Evolutionary conservation across 2,113 vertebrate species (phyloP).

Genomic region (Colius striatus): DNA sequence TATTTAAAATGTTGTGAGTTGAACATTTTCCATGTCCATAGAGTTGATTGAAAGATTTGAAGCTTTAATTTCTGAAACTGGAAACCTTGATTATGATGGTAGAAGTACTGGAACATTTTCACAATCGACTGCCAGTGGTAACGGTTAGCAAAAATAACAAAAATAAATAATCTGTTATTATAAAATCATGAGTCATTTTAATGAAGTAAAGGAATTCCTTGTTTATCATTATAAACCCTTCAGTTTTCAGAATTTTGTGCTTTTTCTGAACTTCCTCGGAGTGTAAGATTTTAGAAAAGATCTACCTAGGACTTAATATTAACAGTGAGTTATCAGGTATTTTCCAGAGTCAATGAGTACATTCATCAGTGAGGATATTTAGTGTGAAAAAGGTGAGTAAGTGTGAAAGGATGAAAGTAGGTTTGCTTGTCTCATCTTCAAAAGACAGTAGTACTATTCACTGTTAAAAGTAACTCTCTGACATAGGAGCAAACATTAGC

Average conservation of each 20-base stretch:
- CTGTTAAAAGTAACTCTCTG: background rate
- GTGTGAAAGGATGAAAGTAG: background rate
- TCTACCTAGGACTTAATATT: background rate
- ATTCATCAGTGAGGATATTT: background rate
- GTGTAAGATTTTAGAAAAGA: background rate
- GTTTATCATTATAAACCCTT: background rate
- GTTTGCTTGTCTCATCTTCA: background rate
- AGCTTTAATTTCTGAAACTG: background rate
- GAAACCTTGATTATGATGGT: background rate
- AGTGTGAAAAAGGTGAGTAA: background rate
- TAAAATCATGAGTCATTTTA: background rate
- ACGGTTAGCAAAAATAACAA: background rate
- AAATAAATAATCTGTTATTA: background rate
- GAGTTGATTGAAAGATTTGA: background rate
- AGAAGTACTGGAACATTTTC: background rate
- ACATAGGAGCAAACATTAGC: background rate
- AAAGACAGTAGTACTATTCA: background rate
- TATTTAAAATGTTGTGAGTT: constrained; percentile 1
- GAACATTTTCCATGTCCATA: background rate
- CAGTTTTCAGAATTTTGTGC: background rate
- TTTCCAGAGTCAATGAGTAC: background rate
- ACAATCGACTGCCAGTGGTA: background rate
- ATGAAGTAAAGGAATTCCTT: background rate
- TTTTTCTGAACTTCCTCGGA: background rate
- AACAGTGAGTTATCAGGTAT: background rate